Evolutionary conservation across 2,797 vertebrate genomes (phyloP).

Genomic region (Coluber constrictor): DNA sequence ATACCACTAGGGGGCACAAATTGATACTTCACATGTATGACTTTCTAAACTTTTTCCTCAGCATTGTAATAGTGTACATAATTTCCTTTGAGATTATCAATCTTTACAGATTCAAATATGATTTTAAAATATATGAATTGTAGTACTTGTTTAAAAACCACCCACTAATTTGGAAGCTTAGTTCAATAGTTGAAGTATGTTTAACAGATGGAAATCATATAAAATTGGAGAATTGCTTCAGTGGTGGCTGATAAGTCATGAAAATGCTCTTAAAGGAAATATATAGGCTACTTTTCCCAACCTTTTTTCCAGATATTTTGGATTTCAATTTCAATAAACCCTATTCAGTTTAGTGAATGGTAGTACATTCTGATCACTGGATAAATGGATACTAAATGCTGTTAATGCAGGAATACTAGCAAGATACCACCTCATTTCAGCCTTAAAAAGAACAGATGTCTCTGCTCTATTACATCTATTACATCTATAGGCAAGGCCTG

Average conservation of each 20-base stretch:
- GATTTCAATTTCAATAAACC: neutral
- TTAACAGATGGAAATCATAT: neutral
- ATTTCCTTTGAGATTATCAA: neutral
- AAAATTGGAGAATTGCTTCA: neutral
- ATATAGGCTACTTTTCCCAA: neutral
- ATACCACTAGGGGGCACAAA: slow-evolving; percentile 57
- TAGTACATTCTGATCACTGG: neutral
- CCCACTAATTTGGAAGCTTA: neutral
- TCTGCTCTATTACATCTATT: neutral
- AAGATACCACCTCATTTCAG: neutral
- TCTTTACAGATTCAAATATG: neutral
- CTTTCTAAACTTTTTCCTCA: neutral
- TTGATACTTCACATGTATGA: slow-evolving; percentile 18
- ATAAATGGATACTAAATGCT: neutral
- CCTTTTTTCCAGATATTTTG: neutral
- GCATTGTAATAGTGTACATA: neutral
- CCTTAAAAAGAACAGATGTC: neutral
- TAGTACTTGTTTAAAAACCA: neutral
- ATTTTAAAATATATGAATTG: neutral
- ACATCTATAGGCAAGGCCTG: neutral
- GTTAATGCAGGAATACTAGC: neutral
- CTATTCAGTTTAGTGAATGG: neutral
- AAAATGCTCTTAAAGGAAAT: neutral
- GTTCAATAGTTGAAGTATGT: neutral
- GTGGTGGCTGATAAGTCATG: neutral